Evolutionary conservation across 2,113 vertebrate species (phyloP).

Genomic region (Microcebus lehilahytsara): DNA sequence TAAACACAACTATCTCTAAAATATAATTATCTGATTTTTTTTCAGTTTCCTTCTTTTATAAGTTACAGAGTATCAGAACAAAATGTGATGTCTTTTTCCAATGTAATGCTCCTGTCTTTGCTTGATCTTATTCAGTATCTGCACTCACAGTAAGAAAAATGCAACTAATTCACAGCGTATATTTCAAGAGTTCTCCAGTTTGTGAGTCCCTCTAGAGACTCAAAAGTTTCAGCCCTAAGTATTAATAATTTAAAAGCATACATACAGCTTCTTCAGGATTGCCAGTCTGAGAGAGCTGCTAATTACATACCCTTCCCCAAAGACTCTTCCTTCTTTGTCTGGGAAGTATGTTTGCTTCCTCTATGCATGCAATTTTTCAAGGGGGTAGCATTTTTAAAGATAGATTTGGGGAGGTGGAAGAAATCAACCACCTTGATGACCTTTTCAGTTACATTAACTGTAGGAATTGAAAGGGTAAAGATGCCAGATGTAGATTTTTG

Average conservation of each 20-base stretch:
- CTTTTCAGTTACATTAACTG: background rate
- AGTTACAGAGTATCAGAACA: background rate
- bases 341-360: background rate
- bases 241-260: background rate
- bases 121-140: background rate
- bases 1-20: constrained; percentile 17
- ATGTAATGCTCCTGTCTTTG: background rate
- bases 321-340: background rate
- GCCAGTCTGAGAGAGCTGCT: background rate
- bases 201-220: background rate
- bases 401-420: background rate
- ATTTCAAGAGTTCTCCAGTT: background rate
- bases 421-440: background rate
- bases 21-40: background rate
- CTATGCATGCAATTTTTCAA: background rate
- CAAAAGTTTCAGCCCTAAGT: background rate
- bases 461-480: background rate
- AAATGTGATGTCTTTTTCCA: background rate
- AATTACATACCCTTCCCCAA: background rate
- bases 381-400: background rate
- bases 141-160: background rate
- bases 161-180: background rate
- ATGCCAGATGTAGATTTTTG: background rate
- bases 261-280: background rate
- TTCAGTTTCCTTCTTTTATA: background rate